These are phyloP conservation scores for Recurvirostra avosetta DNA, from an alignment of 2,113 vertebrate species.

Conservation along the genomic window DNA sequence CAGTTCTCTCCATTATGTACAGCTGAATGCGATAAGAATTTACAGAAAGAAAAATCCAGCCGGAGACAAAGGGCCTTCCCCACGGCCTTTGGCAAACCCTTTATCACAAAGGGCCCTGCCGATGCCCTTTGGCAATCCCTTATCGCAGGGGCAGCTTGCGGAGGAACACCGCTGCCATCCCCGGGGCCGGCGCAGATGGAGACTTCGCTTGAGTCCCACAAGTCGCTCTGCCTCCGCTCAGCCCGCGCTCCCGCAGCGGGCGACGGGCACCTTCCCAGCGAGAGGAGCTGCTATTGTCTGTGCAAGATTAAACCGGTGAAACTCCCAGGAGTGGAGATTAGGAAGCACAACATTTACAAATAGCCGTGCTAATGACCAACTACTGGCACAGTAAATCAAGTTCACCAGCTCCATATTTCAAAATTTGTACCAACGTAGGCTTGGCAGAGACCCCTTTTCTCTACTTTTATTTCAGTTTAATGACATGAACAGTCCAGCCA, in stretches of 20 bases:
- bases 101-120: neutral
- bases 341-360: neutral
- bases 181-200: neutral
- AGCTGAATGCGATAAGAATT: neutral
- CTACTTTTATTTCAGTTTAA: neutral
- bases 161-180: neutral
- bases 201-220: rapidly evolving
- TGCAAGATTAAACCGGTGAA: neutral
- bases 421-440: neutral
- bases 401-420: neutral
- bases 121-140: neutral
- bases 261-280: neutral
- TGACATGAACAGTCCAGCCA: neutral
- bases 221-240: rapidly evolving
- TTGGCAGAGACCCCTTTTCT: neutral
- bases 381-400: neutral
- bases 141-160: neutral
- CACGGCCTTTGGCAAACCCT: neutral
- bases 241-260: rapidly evolving
- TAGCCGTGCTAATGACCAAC: neutral
- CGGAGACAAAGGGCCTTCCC: rapidly evolving
- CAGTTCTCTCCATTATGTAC: neutral
- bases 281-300: neutral
- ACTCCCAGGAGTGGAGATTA: neutral
- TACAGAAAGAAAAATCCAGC: neutral